Base-by-base conservation (phyloP, 2,888 invertebrate species). In the Tenthredo scrophulariae region DNA sequence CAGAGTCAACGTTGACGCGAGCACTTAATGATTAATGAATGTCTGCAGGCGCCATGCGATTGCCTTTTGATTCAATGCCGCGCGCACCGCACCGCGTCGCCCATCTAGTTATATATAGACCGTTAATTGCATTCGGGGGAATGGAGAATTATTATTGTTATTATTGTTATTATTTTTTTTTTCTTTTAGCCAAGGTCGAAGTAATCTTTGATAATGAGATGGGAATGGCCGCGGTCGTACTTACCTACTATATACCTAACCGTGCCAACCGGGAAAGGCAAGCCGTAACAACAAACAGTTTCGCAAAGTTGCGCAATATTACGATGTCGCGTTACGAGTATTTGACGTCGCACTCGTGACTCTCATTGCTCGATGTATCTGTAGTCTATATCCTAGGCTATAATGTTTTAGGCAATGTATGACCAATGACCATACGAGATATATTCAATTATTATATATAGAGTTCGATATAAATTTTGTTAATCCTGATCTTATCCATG, bases 251-350 rank as follows among this genome's bases (percentile, higher is more conserved):
- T 62, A 62, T 62, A 67, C 67, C 29, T 67, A 67, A 67, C 26
- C 33, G 40, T 83, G 67, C 67, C 65, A 82, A 74, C 62, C 75
- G 37, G 80, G 67, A 26, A 58, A 74, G 29, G 54, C n/a, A 50
- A 33, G 75, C 85, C 84, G 84, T 82, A 85, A 86, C 87, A 85
- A 87, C 86, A 87, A 86, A 85, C 82, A 58, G 84, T 87, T 88
- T 87, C 87, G 72, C 85, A 83, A 85, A 67, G 85, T 87, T 86
- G 84, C 84, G 86, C 84, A 86, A 86, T 67, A 77, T 86, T 84
- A 83, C 80, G 88, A 86, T 85, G 85, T 67, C 86, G 75, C 77
- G 77, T 29, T 50, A 33, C n/a, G 33, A 13, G 79, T 43, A 46
- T 13, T 62, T 62, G 79, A 62, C 54, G 22, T 80, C 80, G 80